Conservation (phyloP, 2,888 invertebrate genomes). For the Bruchidius siliquastri region DNA sequence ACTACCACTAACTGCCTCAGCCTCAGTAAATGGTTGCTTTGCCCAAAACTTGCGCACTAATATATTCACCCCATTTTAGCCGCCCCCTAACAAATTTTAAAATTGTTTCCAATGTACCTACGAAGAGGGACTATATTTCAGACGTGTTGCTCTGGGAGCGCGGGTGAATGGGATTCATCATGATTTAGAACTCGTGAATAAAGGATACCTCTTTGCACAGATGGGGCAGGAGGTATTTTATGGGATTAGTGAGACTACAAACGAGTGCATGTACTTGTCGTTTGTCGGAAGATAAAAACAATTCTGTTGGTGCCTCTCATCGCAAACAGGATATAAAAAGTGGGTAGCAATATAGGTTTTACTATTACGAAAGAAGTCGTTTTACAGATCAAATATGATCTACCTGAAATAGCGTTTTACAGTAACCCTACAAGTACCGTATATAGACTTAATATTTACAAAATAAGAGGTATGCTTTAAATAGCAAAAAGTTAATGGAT, state of each 20-base stretch:
- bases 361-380: too few relatives aligned
- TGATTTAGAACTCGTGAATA: neutral
- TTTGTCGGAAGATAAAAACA: neutral
- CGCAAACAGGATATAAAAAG: too few relatives aligned
- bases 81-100: constrained; percentile 19
- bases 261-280: neutral
- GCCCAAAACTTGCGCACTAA: constrained; percentile 9
- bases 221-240: neutral
- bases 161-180: neutral
- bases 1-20: neutral
- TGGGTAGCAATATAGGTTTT: too few relatives aligned
- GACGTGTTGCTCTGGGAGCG: neutral
- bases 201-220: neutral
- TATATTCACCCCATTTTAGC: constrained; percentile 17
- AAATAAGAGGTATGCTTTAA: too few relatives aligned
- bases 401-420: too few relatives aligned
- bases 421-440: too few relatives aligned
- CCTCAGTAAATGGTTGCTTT: neutral
- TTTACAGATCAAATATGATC: too few relatives aligned
- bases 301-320: too few relatives aligned
- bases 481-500: too few relatives aligned
- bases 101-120: constrained; percentile 18
- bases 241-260: neutral
- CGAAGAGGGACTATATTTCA: constrained; percentile 14
- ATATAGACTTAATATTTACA: too few relatives aligned